A percentile compares a stretch with the other conserved stretches of the same genome.
phyloP scores from a whole-genome alignment of 2,113 vertebrate species.

The Daphoenositta chrysoptera region DNA sequence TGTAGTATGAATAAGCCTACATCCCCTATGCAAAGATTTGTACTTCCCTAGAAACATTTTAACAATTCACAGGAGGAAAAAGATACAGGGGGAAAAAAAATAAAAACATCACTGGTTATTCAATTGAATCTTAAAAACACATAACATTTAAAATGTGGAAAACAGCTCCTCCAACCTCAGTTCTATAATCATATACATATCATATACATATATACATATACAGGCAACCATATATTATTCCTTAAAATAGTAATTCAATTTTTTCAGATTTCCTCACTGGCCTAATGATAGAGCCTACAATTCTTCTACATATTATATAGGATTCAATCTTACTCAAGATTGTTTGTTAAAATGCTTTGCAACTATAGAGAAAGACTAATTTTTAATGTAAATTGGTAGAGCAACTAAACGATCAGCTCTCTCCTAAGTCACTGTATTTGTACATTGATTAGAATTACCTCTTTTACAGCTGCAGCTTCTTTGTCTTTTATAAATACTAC shows the following conservation, averaged over 20 bases:
- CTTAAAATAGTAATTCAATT: not conserved
- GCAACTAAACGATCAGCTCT: not conserved
- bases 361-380: not conserved
- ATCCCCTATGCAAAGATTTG: not conserved
- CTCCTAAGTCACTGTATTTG: not conserved
- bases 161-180: not conserved
- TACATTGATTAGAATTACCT: slow-evolving; percentile 66
- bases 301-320: not conserved
- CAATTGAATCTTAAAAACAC: not conserved
- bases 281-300: not conserved
- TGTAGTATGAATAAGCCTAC: not conserved
- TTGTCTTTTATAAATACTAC: slow-evolving; percentile 81
- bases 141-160: not conserved
- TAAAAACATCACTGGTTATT: not conserved
- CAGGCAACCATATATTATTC: not conserved
- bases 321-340: not conserved
- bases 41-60: not conserved
- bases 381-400: not conserved
- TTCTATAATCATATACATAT: not conserved
- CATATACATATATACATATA: too few relatives aligned
- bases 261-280: not conserved
- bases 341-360: not conserved
- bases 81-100: not conserved
- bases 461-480: slow-evolving; percentile 63
- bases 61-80: not conserved